Evolutionary conservation across 1,140 invertebrate species (phyloP), one percentile per base, ranked within the genome.

Genomic region (Monochamus saltuarius): DNA sequence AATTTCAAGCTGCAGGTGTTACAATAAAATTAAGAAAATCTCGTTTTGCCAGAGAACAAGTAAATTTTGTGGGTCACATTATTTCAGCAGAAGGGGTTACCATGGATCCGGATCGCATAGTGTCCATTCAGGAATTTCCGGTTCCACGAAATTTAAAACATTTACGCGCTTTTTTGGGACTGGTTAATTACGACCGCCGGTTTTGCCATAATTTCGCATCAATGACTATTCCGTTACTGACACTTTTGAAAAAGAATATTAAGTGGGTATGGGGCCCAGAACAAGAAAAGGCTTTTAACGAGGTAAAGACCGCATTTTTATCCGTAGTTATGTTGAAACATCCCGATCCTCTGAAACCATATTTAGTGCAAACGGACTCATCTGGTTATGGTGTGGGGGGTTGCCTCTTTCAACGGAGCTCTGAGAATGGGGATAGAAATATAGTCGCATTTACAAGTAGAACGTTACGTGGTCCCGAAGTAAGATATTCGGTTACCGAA

Each of bases 1-100:
- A 50, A n/a, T 19, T 34, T 34, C 0, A 8, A 1, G 7, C n/a
- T 14, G 19, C 47, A 4, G 34, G 34, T 9, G n/a, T 19, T 8
- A 50, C 47, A 4, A 35, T 50, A 34, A 50, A 50, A 50, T 50
- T 50, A 17, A 50, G 16, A 22, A 50, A 50, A 50, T 50, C 14
- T 0, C 22, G 14, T 1, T 50, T 50, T 35, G 47, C n/a, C 7
- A 13, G 47, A 13, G 35, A 64, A 22, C 66, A 72, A 69, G 42
- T 73, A 77, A 79, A 61, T 29, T 79, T 68, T 64, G 63, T 79
- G 9, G 77, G 78, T 10, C 73, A 75, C 43, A 68, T 77, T 13
- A 22, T 80, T 6, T 65, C 71, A 1, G 10, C 38, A 9, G 37
- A 68, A 35, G 75, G 70, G 6, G 50, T 71, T 10, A 58, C 55